These are phyloP conservation scores for Eublepharis macularius DNA, from an alignment of 2,113 vertebrate species.

Conservation along the genomic window DNA sequence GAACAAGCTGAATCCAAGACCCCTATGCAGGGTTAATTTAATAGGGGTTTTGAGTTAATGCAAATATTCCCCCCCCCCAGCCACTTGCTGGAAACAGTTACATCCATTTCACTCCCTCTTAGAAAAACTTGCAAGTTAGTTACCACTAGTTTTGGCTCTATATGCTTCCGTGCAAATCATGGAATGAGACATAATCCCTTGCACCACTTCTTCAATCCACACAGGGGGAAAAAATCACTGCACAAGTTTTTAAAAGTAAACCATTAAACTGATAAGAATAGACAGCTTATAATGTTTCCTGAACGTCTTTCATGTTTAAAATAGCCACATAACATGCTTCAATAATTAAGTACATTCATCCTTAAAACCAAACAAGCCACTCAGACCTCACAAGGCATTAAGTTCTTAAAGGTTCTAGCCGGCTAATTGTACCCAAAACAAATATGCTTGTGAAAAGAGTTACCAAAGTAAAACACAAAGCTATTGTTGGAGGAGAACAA, in stretches of 20 bases:
- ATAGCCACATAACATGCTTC: no score
- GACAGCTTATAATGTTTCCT: not conserved
- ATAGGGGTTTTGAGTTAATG: not conserved
- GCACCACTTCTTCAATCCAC: not conserved
- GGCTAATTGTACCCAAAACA: not conserved
- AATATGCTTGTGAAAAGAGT: not conserved
- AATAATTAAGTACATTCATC: no score
- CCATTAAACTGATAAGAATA: not conserved
- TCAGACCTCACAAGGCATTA: not conserved
- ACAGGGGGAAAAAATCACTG: not conserved
- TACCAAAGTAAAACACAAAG: not conserved
- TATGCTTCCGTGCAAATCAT: not conserved
- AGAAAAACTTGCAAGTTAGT: not conserved
- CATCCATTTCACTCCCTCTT: not conserved
- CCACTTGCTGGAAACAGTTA: not conserved
- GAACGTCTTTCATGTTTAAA: not conserved
- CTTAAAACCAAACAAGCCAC: not conserved
- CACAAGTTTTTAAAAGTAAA: not conserved
- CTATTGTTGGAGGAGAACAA: no score
- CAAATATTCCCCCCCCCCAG: not conserved
- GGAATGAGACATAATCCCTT: not conserved
- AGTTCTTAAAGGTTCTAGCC: not conserved
- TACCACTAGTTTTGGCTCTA: not conserved
- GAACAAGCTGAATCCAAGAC: no score
- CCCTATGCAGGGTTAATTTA: not conserved